A percentile compares a stretch with the other conserved stretches of the same genome.
These are phyloP conservation scores for Epinotia demarniana DNA, from an alignment of 2,888 invertebrate genomes.

Conservation along the genomic window DNA sequence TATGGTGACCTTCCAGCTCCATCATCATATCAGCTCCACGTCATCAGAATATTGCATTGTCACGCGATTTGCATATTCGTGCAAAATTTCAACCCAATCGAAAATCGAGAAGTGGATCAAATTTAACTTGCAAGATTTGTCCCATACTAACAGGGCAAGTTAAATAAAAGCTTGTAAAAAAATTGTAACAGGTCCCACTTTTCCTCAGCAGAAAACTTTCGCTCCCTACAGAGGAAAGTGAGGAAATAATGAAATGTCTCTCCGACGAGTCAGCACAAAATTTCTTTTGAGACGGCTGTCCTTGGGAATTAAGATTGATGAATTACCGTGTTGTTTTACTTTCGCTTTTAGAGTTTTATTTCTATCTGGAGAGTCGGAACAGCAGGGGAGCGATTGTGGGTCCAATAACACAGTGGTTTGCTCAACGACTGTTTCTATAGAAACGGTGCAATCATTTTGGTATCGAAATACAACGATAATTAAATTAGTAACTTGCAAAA, in stretches of 20 bases:
- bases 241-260: conserved; percentile 61
- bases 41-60: too few relatives aligned
- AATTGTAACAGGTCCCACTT: conserved; percentile 45
- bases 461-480: neutral
- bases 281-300: conserved; percentile 69
- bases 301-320: conserved; percentile 71
- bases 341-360: conserved; percentile 43
- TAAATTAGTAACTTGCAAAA: neutral
- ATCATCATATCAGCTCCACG: too few relatives aligned
- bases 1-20: too few relatives aligned
- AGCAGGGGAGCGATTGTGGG: conserved; percentile 7
- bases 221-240: conserved; percentile 47
- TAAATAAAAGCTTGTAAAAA: too few relatives aligned
- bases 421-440: neutral
- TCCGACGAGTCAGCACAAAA: conserved; percentile 60
- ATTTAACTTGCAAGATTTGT: too few relatives aligned
- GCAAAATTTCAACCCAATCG: too few relatives aligned
- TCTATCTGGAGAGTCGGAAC: neutral
- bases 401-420: neutral
- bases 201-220: conserved; percentile 28
- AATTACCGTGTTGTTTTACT: conserved; percentile 50
- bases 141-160: too few relatives aligned
- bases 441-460: neutral
- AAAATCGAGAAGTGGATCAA: too few relatives aligned
- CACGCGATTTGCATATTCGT: too few relatives aligned